Conservation (phyloP, 2,888 invertebrate species). For the Papilio gigon region DNA sequence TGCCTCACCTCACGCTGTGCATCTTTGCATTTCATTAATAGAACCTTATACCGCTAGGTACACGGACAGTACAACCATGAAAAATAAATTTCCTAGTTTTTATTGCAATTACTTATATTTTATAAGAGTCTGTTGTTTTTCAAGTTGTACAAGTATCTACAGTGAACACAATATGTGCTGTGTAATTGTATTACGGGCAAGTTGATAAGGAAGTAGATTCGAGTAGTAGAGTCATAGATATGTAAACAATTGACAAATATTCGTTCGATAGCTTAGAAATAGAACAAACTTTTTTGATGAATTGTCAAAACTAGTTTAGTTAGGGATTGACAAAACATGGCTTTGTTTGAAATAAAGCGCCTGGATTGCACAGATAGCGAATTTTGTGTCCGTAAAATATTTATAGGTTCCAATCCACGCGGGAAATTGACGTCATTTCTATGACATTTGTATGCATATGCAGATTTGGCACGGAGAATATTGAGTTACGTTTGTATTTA, state of each 20-base stretch:
- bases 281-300: not conserved
- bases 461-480: conserved; percentile 7
- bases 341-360: conserved; percentile 12
- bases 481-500: conserved; percentile 8
- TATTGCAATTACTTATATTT: too few species aligned
- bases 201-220: too few species aligned
- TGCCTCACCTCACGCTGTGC: not conserved
- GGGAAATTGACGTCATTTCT: conserved; percentile 22
- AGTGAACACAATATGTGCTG: too few species aligned
- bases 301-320: conserved; percentile 9
- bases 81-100: not conserved
- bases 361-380: conserved; percentile 15
- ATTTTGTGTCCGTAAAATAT: conserved; percentile 23
- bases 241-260: too few species aligned
- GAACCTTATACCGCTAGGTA: not conserved
- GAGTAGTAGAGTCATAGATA: too few species aligned
- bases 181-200: too few species aligned
- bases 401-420: conserved; percentile 21
- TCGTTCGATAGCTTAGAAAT: not conserved
- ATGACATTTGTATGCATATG: conserved; percentile 22
- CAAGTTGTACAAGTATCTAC: too few species aligned
- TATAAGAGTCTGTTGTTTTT: too few species aligned
- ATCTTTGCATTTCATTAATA: not conserved
- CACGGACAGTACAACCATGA: not conserved
- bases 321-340: not conserved